phyloP scores from a whole-genome alignment of 2,113 vertebrate species.

The Cebus imitator region DNA sequence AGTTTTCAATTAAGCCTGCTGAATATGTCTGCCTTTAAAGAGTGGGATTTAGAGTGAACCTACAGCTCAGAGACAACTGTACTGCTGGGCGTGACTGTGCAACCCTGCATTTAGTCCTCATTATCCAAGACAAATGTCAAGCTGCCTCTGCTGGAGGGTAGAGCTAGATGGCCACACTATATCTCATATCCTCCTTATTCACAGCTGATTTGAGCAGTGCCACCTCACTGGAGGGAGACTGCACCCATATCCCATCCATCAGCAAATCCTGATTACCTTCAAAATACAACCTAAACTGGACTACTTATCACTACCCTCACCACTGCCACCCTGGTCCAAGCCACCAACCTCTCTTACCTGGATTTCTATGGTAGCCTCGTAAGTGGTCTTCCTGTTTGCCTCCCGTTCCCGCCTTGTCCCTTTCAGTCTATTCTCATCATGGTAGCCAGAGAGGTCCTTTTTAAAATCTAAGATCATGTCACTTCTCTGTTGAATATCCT shows the following conservation, averaged over 20 bases:
- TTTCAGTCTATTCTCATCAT: neutral
- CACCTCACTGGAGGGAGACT: neutral
- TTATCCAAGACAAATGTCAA: neutral
- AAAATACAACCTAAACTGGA: neutral
- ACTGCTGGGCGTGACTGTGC: neutral
- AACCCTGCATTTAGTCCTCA: neutral
- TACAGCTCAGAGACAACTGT: fast-evolving
- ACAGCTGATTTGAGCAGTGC: neutral
- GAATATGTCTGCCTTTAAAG: too few relatives aligned
- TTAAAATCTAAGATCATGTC: neutral
- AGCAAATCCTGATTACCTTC: neutral
- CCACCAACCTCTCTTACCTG: neutral
- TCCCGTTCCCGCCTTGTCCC: neutral
- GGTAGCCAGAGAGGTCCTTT: neutral
- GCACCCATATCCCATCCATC: neutral
- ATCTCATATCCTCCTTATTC: neutral
- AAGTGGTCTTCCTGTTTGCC: neutral
- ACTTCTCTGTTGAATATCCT: neutral
- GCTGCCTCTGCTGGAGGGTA: neutral
- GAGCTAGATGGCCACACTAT: neutral
- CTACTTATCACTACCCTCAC: neutral
- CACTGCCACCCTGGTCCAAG: neutral
- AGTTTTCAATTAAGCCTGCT: neutral
- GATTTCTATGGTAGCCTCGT: neutral
- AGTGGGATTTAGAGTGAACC: neutral